Evolutionary conservation across 1,140 invertebrate species (phyloP).

Genomic region (Galendromus occidentalis): DNA sequence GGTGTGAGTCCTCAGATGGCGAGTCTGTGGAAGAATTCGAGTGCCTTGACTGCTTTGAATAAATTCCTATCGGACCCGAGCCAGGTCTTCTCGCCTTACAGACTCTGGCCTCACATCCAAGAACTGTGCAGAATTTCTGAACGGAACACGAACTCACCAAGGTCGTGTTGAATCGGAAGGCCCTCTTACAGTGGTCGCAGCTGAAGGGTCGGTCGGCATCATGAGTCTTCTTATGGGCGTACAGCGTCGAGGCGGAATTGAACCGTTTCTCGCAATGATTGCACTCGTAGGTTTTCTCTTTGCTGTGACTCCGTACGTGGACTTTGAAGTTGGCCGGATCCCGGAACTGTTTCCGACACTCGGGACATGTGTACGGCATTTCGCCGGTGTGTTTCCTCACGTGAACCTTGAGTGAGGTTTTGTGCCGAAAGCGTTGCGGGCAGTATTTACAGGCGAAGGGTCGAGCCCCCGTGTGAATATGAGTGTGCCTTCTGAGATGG

Average conservation of each 20-base stretch:
- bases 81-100: too few species aligned
- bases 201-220: neutral
- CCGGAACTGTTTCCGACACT: neutral
- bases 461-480: neutral
- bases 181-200: neutral
- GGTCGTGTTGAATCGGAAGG: conserved; percentile 1
- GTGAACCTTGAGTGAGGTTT: neutral
- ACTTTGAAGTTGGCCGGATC: conserved; percentile 8
- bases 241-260: conserved; percentile 2
- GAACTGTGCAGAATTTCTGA: too few species aligned
- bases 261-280: neutral
- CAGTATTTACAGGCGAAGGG: neutral
- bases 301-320: neutral
- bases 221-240: neutral
- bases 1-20: neutral
- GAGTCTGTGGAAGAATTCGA: neutral
- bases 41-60: too few species aligned
- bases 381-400: neutral
- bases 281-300: conserved; percentile 4
- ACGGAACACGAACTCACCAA: neutral
- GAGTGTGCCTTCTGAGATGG: neutral
- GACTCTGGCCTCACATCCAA: too few species aligned
- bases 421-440: neutral
- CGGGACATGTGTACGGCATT: neutral
- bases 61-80: too few species aligned